Base-by-base conservation (phyloP, 2,113 vertebrate genomes). In the Picathartes gymnocephalus region DNA sequence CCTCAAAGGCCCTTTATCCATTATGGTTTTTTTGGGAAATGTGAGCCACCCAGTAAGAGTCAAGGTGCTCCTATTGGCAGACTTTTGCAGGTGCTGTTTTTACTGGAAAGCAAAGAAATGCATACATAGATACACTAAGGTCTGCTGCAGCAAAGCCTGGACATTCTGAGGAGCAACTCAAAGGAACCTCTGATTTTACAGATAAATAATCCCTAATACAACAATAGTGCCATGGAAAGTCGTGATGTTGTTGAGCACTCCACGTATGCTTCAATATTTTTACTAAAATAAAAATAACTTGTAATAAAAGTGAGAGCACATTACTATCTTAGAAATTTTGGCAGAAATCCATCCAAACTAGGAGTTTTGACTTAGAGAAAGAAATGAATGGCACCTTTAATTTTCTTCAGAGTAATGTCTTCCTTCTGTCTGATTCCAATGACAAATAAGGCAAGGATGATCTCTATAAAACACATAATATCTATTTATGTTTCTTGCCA, bases 311-410 rank as follows among this genome's bases (percentile, higher is more conserved):
- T 62, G 66, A 95, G 5, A 94, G 23, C 28, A n/a, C 80, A 65
- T 92, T 50, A 88, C 0, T 83, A 40, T n/a, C 61, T 47, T 28
- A 21, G 68, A 92, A 81, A 70, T 39, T 62, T 50, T 88, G 39
- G 39, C 50, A 86, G 60, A 92, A 91, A 95, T 88, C 58, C 72
- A 88, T 86, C 22, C 53, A 86, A 76, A 81, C 44, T 10, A 31
- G 33, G 62, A 72, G 19, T n/a, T 95, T 81, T 90, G 50, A 66
- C 60, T 89, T 35, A 50, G 21, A 93, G 48, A 27, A 93, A 87
- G 50, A 81, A 95, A 92, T 66, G 28, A 97, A 81, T 37, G 33
- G 40, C 65, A 68, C 27, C 76, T 95, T 95, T 68, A 88, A 90
- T 81, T 91, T 94, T 42, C 73, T 81, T 42, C 53, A 64, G 61